Conservation (phyloP, 2,113 vertebrate species). For the Urocolius indicus region DNA sequence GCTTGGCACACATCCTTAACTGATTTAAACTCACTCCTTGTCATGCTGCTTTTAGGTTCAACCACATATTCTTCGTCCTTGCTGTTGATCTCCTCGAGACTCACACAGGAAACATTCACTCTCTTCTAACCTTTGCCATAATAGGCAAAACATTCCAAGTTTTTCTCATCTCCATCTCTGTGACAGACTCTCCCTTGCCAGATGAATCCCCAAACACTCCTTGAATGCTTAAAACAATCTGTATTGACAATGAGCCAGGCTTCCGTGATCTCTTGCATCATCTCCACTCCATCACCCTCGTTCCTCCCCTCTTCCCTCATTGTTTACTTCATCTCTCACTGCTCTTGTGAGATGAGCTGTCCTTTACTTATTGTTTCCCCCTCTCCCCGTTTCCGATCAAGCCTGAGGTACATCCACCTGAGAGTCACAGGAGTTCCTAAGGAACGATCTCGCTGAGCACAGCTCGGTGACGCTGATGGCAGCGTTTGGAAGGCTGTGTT, state of each 20-base stretch:
- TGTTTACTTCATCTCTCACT: neutral
- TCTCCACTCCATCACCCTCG: neutral
- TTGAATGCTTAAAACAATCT: neutral
- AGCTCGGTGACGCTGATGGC: neutral
- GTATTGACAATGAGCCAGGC: neutral
- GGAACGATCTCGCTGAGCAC: neutral
- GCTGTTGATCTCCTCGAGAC: neutral
- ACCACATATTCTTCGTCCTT: neutral
- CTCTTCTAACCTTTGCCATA: neutral
- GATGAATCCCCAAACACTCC: neutral
- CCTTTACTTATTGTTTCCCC: neutral
- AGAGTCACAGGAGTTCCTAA: neutral
- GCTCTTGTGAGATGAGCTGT: neutral
- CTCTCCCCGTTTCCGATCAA: neutral
- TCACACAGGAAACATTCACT: neutral
- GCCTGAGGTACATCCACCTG: neutral
- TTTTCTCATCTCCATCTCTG: neutral
- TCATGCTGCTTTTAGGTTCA: neutral
- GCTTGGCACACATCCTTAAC: neutral
- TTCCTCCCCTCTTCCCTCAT: neutral
- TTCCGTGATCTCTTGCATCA: neutral
- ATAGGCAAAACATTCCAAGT: neutral
- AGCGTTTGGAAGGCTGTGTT: neutral
- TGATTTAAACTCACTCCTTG: neutral
- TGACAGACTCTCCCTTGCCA: neutral